Evolutionary conservation across 1,140 invertebrate species (phyloP).

Genomic region (Trissolcus basalis): DNA sequence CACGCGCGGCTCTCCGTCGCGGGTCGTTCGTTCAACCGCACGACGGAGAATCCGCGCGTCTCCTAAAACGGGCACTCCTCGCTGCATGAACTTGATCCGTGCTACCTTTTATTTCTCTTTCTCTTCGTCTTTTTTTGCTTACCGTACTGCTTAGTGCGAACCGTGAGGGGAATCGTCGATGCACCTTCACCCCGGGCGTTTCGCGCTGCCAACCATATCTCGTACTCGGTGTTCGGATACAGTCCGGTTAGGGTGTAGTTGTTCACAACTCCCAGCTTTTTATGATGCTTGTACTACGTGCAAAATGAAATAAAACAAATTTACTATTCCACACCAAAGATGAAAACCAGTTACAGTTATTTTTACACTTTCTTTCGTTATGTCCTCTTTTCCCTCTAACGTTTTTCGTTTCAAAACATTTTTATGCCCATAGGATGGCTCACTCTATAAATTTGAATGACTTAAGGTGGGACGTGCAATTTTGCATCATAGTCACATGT

Average conservation of each 20-base stretch:
- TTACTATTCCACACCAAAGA: not conserved
- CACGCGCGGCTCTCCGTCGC: conserved; percentile 30
- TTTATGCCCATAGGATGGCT: no score
- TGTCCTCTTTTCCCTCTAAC: no score
- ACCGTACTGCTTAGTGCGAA: conserved; percentile 97
- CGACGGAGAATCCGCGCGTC: conserved; percentile 58
- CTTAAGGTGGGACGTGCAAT: no score
- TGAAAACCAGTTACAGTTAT: not conserved
- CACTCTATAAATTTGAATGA: no score
- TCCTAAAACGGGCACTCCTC: conserved; percentile 70
- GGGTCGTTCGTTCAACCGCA: conserved; percentile 25
- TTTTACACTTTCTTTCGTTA: no score
- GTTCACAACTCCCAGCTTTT: conserved; percentile 87
- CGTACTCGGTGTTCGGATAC: conserved; percentile 96
- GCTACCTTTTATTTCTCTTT: conserved; percentile 43
- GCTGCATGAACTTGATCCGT: conserved; percentile 69
- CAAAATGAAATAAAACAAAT: not conserved
- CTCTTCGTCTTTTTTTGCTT: conserved; percentile 77
- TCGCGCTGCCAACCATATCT: conserved; percentile 95
- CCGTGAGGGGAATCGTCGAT: conserved; percentile 93
- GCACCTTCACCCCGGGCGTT: conserved; percentile 95
- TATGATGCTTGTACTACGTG: conserved; percentile 79
- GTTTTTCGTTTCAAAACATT: no score
- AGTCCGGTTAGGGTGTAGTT: conserved; percentile 90
- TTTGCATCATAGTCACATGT: no score